phyloP scores from a whole-genome alignment of 2,888 invertebrate genomes.

The Cheilosia grossa region DNA sequence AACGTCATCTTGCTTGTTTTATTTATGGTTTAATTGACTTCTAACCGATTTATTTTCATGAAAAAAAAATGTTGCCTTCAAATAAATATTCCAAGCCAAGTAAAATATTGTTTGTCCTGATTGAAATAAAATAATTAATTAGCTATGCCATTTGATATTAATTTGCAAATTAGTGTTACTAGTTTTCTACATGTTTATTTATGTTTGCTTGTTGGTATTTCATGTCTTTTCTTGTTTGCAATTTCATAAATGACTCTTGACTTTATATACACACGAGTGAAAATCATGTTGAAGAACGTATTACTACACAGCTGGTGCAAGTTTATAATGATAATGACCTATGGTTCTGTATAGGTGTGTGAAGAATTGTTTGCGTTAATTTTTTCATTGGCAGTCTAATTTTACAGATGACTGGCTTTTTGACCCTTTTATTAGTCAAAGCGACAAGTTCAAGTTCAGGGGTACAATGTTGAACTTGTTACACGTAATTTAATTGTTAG shows the following conservation, averaged over 20 bases:
- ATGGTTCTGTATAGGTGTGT: conserved; percentile 7
- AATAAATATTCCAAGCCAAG: not conserved
- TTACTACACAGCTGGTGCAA: not conserved
- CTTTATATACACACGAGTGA: not conserved
- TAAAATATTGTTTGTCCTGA: conserved; percentile 4
- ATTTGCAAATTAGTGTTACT: conserved; percentile 33
- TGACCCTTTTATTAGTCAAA: not conserved
- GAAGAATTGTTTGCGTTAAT: not conserved
- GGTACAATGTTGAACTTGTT: conserved; percentile 18
- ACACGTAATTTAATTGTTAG: conserved; percentile 4
- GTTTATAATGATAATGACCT: conserved; percentile 2
- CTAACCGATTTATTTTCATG: conserved; percentile 21
- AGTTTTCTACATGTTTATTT: not conserved
- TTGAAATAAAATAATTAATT: conserved; percentile 17
- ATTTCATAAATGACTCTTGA: not conserved
- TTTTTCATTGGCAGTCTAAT: conserved; percentile 7
- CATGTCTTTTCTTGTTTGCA: conserved; percentile 1
- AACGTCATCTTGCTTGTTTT: not conserved
- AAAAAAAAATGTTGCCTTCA: not conserved
- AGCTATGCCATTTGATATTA: conserved; percentile 3
- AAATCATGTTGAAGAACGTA: not conserved
- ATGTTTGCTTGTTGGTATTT: not conserved
- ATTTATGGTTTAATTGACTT: conserved; percentile 37
- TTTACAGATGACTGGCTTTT: conserved; percentile 29
- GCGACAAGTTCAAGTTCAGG: conserved; percentile 50